A percentile compares a stretch with the other conserved stretches of the same genome.
These are phyloP conservation scores for Cardiocondyla obscurior DNA, from an alignment of 1,140 invertebrate species.

Conservation along the genomic window DNA sequence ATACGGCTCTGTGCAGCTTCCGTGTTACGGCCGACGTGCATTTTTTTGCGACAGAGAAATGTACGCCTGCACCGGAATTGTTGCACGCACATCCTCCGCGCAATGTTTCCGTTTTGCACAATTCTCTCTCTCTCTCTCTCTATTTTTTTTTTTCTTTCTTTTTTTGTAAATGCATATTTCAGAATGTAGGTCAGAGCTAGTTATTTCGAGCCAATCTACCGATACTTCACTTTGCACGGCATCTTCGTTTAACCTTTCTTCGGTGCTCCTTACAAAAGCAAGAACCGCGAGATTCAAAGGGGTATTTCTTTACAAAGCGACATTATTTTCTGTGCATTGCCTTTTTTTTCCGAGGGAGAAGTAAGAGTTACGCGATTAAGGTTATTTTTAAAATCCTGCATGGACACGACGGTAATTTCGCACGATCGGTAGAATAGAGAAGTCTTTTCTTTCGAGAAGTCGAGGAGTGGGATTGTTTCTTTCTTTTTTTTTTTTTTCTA, in stretches of 20 bases:
- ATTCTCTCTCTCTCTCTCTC: conserved; percentile 25
- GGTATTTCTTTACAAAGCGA: conserved; percentile 8
- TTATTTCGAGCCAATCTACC: conserved; percentile 55
- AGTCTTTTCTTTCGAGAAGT: background rate
- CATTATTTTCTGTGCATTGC: conserved; percentile 33
- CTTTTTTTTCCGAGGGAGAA: conserved; percentile 3
- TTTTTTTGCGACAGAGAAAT: conserved; percentile 16
- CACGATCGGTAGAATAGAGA: background rate
- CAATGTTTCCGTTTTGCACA: conserved; percentile 1
- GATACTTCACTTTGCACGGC: conserved; percentile 51
- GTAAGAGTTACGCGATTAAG: background rate
- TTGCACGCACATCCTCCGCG: background rate
- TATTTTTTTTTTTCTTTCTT: conserved; percentile 27
- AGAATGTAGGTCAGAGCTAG: conserved; percentile 61
- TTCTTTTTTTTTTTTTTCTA: too few species aligned
- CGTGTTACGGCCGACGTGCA: background rate
- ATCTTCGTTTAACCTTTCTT: conserved; percentile 17
- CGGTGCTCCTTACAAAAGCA: conserved; percentile 17
- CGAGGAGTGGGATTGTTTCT: too few species aligned
- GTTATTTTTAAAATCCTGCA: background rate
- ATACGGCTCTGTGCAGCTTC: conserved; percentile 24
- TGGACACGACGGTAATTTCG: background rate
- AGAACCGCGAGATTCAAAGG: conserved; percentile 22
- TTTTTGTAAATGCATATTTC: conserved; percentile 50
- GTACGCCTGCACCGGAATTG: background rate